Base-by-base conservation (phyloP, 2,797 vertebrate genomes). In the Hippoglossus hippoglossus region DNA sequence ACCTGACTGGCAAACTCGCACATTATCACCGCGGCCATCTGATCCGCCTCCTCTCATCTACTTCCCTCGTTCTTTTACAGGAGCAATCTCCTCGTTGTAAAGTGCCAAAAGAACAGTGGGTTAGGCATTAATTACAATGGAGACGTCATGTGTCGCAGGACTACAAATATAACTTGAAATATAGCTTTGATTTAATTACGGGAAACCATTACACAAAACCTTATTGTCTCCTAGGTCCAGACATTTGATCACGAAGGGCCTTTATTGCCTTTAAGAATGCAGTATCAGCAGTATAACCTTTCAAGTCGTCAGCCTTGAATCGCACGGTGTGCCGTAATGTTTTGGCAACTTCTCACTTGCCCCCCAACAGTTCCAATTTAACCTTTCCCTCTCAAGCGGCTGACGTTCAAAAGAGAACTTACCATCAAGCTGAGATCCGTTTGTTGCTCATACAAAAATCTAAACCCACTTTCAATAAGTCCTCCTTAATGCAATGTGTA, bases 1-100 rank as follows among this genome's bases (percentile, higher is more conserved):
- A 80, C 85, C 82, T 92, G 87, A 91, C 78, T 89, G 92, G 87
- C 89, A 91, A 92, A 90, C 84, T 87, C 77, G 59, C 87, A 89
- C 83, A 93, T 93, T 92, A 92, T 92, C 91, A 24, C 88, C 83
- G 59, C 89, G 85, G 89, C 88, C 79, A 87, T 88, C 86, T 82
- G 82, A 88, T 84, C 80, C 51, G 68, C 74, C 75, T 82, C 80
- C 72, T 80, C 80, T 78, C 66, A 65, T 71, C 49, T 66, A n/a
- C 76, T 77, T 62, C 75, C 66, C 69, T 84, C 74, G 57, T 76
- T 75, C 71, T 78, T 84, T 77, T 79, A 18, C 67, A 60, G 50
- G 55, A 76, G 83, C 83, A 56, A 69, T 77, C 68, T 54, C 46
- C 69, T 47, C 6, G 18, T 2, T 53, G 26, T 16, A 60, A 56